Percentiles rank a stretch among this genome's conserved stretches.
phyloP scores from a whole-genome alignment of 1,140 invertebrate species.

The Ceratina japonica region DNA sequence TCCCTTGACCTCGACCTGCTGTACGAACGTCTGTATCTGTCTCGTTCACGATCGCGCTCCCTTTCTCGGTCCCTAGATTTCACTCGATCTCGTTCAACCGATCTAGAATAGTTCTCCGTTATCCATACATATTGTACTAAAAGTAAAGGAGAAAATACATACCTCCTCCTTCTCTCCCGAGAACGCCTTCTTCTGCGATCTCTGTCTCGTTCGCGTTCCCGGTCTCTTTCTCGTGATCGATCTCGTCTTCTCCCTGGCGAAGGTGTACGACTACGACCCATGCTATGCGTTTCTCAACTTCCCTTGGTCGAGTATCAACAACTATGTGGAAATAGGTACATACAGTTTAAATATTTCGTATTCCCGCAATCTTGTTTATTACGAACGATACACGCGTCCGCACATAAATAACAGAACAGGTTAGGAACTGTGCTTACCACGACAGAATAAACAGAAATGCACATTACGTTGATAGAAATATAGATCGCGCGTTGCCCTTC shows the following conservation, averaged over 20 bases:
- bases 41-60: slow-evolving; percentile 77
- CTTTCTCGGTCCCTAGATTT: slow-evolving; percentile 79
- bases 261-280: slow-evolving; percentile 76
- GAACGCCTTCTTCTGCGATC: slow-evolving; percentile 80
- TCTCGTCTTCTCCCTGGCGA: slow-evolving; percentile 78
- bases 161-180: slow-evolving; percentile 79
- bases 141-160: not conserved
- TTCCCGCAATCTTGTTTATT: no score
- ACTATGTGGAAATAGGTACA: no score
- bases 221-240: slow-evolving; percentile 79
- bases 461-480: no score
- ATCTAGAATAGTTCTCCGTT: slow-evolving; percentile 60
- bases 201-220: slow-evolving; percentile 79
- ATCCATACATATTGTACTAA: not conserved
- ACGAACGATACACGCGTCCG: no score
- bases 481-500: no score
- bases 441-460: no score
- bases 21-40: slow-evolving; percentile 78
- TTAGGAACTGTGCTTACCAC: no score
- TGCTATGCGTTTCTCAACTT: slow-evolving; percentile 39
- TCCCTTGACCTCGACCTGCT: slow-evolving; percentile 80
- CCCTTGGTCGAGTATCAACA: not conserved
- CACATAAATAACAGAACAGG: no score
- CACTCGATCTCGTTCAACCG: slow-evolving; percentile 72
- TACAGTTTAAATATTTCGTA: no score